Percentiles rank a stretch among this genome's conserved stretches.
Evolutionary conservation across 2,113 vertebrate genomes (phyloP).

Genomic region (Rissa tridactyla): DNA sequence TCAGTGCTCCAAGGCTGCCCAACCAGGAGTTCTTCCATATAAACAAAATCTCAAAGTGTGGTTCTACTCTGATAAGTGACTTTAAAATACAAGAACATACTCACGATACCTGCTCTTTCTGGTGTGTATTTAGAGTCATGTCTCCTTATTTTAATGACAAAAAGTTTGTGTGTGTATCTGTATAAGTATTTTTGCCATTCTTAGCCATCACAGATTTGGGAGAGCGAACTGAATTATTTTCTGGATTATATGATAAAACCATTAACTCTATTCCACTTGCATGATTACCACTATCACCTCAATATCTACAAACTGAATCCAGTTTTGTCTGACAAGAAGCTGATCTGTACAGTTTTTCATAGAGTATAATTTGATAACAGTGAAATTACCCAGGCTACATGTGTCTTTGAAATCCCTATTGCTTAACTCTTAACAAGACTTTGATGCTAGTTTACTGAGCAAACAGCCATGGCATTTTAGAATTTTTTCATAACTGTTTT

Average conservation of each 20-base stretch:
- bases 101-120: not conserved
- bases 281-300: not conserved
- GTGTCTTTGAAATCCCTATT: not conserved
- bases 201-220: not conserved
- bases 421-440: not conserved
- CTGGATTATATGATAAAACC: not conserved
- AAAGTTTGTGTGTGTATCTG: not conserved
- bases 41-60: slow-evolving; percentile 8
- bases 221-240: not conserved
- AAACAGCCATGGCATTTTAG: not conserved
- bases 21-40: not conserved
- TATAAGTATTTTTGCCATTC: not conserved
- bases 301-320: not conserved
- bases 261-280: not conserved
- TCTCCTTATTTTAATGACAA: not conserved
- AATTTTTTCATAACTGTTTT: not conserved
- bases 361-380: not conserved
- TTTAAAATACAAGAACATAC: not conserved
- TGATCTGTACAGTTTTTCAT: not conserved
- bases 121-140: slow-evolving; percentile 2
- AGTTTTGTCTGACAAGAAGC: not conserved
- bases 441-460: not conserved
- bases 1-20: not conserved
- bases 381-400: not conserved
- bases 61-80: slow-evolving; percentile 30